Evolutionary conservation across 2,797 vertebrate genomes (phyloP).

Genomic region (Cyprinodon diabolis): DNA sequence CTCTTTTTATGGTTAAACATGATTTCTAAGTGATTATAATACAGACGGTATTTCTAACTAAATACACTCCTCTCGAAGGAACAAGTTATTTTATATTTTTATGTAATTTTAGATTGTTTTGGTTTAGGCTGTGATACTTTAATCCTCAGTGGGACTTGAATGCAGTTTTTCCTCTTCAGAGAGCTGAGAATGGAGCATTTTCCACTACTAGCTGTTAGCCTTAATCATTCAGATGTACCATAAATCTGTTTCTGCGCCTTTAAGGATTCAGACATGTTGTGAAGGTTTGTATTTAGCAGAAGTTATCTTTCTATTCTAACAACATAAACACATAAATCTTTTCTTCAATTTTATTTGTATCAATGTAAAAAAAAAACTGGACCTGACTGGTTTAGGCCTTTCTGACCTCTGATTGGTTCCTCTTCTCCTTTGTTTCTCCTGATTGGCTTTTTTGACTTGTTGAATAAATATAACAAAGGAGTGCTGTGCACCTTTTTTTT

Average conservation of each 20-base stretch:
- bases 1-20: background rate
- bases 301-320: background rate
- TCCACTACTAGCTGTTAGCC: background rate
- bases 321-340: background rate
- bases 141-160: background rate
- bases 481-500: slow-evolving; percentile 68
- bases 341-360: background rate
- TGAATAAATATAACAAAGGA: slow-evolving; percentile 12
- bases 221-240: background rate
- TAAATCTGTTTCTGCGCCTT: too few species aligned
- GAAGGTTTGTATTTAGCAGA: background rate
- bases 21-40: background rate
- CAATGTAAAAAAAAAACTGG: slow-evolving; percentile 17
- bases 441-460: slow-evolving; percentile 41
- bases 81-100: background rate
- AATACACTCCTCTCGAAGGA: background rate
- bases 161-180: slow-evolving; percentile 16
- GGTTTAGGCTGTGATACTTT: slow-evolving; percentile 14
- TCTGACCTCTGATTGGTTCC: slow-evolving; percentile 43
- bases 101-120: background rate
- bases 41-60: slow-evolving; percentile 1
- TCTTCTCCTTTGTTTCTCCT: slow-evolving; percentile 47
- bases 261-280: background rate
- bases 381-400: slow-evolving; percentile 69
- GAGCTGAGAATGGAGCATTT: background rate